A percentile compares a stretch with the other conserved stretches of the same genome.
Evolutionary conservation across 1,140 invertebrate species (phyloP).

Genomic region (Coelopa frigida): DNA sequence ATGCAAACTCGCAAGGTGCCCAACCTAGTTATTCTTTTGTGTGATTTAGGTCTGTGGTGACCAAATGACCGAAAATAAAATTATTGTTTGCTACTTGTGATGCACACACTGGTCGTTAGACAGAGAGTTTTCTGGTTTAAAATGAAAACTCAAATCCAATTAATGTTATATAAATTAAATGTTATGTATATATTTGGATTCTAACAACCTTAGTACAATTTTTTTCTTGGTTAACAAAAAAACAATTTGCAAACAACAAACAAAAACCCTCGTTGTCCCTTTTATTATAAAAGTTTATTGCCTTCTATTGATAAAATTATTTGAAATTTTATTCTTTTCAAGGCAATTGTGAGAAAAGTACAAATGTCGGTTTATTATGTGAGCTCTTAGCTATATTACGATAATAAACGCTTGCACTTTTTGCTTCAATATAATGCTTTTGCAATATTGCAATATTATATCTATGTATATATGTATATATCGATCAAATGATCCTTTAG

Average conservation of each 20-base stretch:
- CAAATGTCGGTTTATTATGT: constrained; percentile 37
- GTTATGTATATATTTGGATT: no score
- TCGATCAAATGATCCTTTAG: no score
- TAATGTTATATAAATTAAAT: constrained; percentile 2
- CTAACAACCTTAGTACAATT: constrained; percentile 41
- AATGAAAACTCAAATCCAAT: constrained; percentile 12
- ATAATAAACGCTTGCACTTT: constrained; percentile 40
- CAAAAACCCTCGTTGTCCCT: constrained; percentile 24
- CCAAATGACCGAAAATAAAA: constrained; percentile 41
- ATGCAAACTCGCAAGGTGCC: constrained; percentile 5
- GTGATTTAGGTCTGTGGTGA: no score
- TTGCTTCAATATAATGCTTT: constrained; percentile 6
- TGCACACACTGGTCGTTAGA: constrained; percentile 36
- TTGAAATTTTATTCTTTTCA: constrained; percentile 15
- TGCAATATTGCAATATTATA: no score
- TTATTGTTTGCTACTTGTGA: constrained; percentile 43
- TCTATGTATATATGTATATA: no score
- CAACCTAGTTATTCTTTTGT: constrained; percentile 19
- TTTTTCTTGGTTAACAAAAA: constrained; percentile 14
- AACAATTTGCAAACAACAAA: constrained; percentile 44
- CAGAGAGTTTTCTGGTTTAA: constrained; percentile 6
- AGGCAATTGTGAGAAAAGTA: constrained; percentile 22
- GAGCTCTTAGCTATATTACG: constrained; percentile 37
- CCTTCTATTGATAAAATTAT: constrained; percentile 17
- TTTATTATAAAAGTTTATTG: no score